Conservation (phyloP, 2,797 vertebrate species). For the Thunnus albacares region DNA sequence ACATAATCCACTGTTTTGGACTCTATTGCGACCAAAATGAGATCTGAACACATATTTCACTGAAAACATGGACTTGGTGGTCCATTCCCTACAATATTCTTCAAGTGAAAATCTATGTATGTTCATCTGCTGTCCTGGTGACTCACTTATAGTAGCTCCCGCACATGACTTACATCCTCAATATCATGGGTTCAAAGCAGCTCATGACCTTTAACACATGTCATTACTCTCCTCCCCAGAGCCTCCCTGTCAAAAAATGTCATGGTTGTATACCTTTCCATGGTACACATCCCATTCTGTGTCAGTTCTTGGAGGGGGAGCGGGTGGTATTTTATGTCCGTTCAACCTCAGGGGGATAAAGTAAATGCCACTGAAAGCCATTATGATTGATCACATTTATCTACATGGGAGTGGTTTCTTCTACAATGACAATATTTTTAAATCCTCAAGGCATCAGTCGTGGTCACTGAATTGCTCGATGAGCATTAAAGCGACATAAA, state of each 20-base stretch:
- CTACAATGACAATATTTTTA: slow-evolving; percentile 9
- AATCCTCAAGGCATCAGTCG: slow-evolving; percentile 29
- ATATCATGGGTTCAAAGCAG: not conserved
- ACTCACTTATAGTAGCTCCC: slow-evolving; percentile 1
- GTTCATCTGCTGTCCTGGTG: not conserved
- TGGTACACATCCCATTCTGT: slow-evolving; percentile 20
- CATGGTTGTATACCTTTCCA: slow-evolving; percentile 30
- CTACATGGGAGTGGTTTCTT: slow-evolving; percentile 38
- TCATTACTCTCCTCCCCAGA: slow-evolving; percentile 30
- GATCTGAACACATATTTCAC: not conserved
- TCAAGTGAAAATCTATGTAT: slow-evolving; percentile 12
- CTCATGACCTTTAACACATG: slow-evolving; percentile 46
- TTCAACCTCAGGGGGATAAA: slow-evolving; percentile 26
- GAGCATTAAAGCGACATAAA: slow-evolving; percentile 39
- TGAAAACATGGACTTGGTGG: not conserved
- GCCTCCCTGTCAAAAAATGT: slow-evolving; percentile 36
- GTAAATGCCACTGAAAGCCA: slow-evolving; percentile 64
- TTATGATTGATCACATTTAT: slow-evolving; percentile 30
- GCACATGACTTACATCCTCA: slow-evolving; percentile 7
- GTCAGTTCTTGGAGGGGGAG: not conserved
- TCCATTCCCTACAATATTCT: not conserved
- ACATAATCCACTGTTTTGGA: not conserved
- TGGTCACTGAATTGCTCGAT: slow-evolving; percentile 35
- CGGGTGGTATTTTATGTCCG: slow-evolving; percentile 29
- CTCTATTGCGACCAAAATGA: not conserved